Evolutionary conservation across 2,888 invertebrate species (phyloP).

Genomic region (Phyllotreta striolata): DNA sequence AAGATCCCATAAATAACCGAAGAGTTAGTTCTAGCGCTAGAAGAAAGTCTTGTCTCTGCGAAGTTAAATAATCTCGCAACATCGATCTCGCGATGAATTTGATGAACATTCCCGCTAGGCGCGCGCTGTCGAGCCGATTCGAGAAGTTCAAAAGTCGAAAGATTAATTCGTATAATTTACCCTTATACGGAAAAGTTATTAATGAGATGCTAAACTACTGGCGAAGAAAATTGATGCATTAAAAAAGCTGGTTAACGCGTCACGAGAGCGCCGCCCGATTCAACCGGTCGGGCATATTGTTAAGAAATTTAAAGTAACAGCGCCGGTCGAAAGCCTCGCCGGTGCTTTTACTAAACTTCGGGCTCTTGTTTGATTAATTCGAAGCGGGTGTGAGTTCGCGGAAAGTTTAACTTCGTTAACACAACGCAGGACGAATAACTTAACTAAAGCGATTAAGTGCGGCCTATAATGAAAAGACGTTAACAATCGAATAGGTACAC

Average conservation of each 20-base stretch:
- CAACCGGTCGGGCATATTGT: too few relatives aligned
- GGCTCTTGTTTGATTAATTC: constrained; percentile 6
- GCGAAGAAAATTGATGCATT: too few relatives aligned
- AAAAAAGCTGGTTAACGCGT: too few relatives aligned
- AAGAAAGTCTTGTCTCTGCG: constrained; percentile 7
- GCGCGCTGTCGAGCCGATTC: too few relatives aligned
- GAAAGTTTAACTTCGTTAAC: constrained; percentile 12
- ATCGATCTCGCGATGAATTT: constrained; percentile 7
- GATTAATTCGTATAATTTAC: too few relatives aligned
- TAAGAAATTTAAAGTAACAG: too few relatives aligned
- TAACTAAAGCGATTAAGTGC: constrained; percentile 2
- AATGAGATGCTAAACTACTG: too few relatives aligned
- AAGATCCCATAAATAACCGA: constrained; percentile 13
- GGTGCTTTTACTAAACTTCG: neutral
- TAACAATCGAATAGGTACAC: neutral
- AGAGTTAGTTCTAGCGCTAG: constrained; percentile 1
- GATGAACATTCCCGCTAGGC: too few relatives aligned
- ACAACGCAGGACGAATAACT: neutral
- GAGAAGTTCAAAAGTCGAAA: too few relatives aligned
- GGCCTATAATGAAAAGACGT: constrained; percentile 3
- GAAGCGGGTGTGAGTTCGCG: neutral
- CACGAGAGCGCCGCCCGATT: too few relatives aligned
- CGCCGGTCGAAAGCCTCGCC: neutral
- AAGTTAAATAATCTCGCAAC: constrained; percentile 13
- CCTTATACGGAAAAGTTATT: too few relatives aligned